Conservation (phyloP, 2,797 vertebrate species). For the Chrysocyon brachyurus region DNA sequence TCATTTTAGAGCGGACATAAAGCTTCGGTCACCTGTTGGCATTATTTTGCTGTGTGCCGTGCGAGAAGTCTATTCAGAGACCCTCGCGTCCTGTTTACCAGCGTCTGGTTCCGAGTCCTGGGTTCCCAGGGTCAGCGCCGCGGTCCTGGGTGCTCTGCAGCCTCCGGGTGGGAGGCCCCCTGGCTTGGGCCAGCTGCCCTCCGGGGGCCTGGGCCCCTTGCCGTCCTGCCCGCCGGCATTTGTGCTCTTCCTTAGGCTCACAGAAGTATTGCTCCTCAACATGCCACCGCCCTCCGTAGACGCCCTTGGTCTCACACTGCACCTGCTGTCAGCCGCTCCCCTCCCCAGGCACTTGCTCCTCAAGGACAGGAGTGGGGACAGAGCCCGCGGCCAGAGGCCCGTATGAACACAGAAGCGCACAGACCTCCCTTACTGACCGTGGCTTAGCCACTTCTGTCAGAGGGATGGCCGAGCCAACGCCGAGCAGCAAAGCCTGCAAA, state of each 20-base stretch:
- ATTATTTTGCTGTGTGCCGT: background rate
- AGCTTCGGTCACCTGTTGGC: background rate
- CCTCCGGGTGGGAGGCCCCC: too few species aligned
- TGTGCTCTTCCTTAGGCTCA: background rate
- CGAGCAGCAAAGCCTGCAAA: background rate
- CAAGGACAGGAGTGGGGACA: too few species aligned
- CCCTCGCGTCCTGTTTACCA: background rate
- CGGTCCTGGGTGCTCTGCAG: too few species aligned
- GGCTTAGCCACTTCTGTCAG: background rate
- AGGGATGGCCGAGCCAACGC: background rate
- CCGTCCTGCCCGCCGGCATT: rapidly evolving
- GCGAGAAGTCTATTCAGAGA: background rate
- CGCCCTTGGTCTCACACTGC: too few species aligned
- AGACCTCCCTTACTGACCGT: background rate
- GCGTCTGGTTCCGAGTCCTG: background rate
- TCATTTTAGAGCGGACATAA: background rate
- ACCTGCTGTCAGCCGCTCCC: background rate
- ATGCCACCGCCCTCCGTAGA: too few species aligned
- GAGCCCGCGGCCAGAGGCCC: too few species aligned
- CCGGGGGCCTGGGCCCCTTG: too few species aligned
- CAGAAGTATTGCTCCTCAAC: background rate
- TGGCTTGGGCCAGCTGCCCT: too few species aligned
- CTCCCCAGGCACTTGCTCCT: too few species aligned
- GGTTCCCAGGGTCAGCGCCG: background rate
- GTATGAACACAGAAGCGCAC: background rate